These are phyloP conservation scores for Acleris literana DNA, from an alignment of 2,888 invertebrate species.

Conservation along the genomic window DNA sequence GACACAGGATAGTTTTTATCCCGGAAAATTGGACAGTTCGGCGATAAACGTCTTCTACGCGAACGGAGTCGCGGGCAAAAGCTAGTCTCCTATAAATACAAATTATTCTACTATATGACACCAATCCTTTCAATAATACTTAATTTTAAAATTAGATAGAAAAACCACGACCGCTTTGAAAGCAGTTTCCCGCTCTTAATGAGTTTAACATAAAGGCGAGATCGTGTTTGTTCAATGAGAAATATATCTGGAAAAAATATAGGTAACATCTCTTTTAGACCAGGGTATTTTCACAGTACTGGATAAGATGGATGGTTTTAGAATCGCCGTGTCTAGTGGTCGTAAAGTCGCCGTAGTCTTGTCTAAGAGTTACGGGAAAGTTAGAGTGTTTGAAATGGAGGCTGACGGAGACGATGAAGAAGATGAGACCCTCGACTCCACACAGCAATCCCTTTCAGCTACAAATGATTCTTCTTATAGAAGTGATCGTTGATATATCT, in stretches of 20 bases:
- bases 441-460: slow-evolving; percentile 59
- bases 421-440: slow-evolving; percentile 82
- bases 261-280: slow-evolving; percentile 80
- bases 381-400: slow-evolving; percentile 96
- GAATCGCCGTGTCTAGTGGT: slow-evolving; percentile 93
- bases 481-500: slow-evolving; percentile 50
- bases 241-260: slow-evolving; percentile 78
- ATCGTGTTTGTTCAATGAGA: slow-evolving; percentile 69
- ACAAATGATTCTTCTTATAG: slow-evolving; percentile 49
- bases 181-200: too few species aligned
- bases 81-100: too few species aligned
- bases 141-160: too few species aligned
- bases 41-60: too few species aligned
- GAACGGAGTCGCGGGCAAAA: too few species aligned
- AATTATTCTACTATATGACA: too few species aligned
- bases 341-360: slow-evolving; percentile 93
- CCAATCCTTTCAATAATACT: too few species aligned
- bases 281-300: slow-evolving; percentile 82
- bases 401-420: slow-evolving; percentile 96
- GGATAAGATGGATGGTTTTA: slow-evolving; percentile 86
- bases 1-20: too few species aligned
- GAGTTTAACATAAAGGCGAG: slow-evolving; percentile 70
- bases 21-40: too few species aligned
- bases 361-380: slow-evolving; percentile 90
- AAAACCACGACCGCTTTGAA: too few species aligned